A percentile compares a stretch with the other conserved stretches of the same genome.
Conservation (phyloP, 2,888 invertebrate species). For the Drosophila kanekoi region DNA sequence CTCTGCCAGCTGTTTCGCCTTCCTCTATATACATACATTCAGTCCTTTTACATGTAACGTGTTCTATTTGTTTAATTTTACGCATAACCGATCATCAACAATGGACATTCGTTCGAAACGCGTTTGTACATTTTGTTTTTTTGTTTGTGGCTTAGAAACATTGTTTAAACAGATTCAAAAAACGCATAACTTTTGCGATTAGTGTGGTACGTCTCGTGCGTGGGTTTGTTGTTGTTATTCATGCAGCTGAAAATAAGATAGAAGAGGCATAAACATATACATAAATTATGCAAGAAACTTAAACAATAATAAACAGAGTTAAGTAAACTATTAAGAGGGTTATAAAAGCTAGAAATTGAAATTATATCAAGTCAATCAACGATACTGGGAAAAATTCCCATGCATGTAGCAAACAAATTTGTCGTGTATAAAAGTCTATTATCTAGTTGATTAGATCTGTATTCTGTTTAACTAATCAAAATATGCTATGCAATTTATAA, state of each 20-base stretch:
- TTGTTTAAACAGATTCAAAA: conserved; percentile 83
- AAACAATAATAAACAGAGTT: conserved; percentile 2
- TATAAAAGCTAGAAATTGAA: neutral
- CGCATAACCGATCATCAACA: conserved; percentile 27
- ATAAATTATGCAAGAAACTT: conserved; percentile 35
- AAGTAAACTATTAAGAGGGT: conserved; percentile 3
- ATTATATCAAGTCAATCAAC: neutral
- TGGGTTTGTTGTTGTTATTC: conserved; percentile 84
- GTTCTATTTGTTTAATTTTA: conserved; percentile 18
- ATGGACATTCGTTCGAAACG: conserved; percentile 26
- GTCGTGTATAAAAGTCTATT: conserved; percentile 18
- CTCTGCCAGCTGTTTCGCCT: conserved; percentile 21
- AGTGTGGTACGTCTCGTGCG: conserved; percentile 83
- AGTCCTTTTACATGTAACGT: conserved; percentile 21
- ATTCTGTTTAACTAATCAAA: conserved; percentile 32
- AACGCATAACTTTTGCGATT: conserved; percentile 82
- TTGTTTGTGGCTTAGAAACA: conserved; percentile 77
- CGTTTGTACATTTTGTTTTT: conserved; percentile 37
- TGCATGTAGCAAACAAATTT: conserved; percentile 10
- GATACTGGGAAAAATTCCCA: conserved; percentile 3
- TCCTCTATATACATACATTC: conserved; percentile 35
- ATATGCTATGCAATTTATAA: conserved; percentile 32
- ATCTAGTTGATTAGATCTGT: conserved; percentile 20
- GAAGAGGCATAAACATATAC: conserved; percentile 63
- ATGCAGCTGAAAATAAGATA: conserved; percentile 84